Conservation (phyloP, 2,888 invertebrate genomes). For the Laspeyria flexula region DNA sequence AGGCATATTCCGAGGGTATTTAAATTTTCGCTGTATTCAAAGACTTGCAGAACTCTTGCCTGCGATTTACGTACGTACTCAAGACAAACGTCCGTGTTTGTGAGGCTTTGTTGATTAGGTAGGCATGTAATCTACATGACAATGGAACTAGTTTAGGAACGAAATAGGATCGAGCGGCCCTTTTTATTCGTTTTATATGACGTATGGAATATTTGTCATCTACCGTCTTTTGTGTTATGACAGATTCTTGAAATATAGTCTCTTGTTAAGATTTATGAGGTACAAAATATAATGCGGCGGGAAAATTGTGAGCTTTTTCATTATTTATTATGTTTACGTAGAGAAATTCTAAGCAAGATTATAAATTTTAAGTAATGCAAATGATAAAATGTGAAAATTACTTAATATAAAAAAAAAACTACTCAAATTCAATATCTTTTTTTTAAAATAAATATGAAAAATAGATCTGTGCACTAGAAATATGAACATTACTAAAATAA, state of each 20-base stretch:
- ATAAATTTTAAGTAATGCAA: no score
- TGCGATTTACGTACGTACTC: constrained; percentile 8
- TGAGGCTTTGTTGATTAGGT: constrained; percentile 28
- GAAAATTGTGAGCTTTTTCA: constrained; percentile 9
- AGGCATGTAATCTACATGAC: constrained; percentile 43
- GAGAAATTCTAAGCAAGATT: no score
- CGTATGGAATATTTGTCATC: constrained; percentile 6
- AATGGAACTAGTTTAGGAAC: constrained; percentile 46
- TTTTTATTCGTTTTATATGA: constrained; percentile 28
- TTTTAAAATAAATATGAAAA: no score
- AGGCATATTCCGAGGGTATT: background rate
- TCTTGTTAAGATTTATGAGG: constrained; percentile 20
- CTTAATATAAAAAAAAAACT: no score
- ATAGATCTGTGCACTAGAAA: no score
- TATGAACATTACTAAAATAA: no score
- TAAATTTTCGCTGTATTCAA: constrained; percentile 2
- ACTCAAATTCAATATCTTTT: no score
- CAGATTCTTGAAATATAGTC: constrained; percentile 19
- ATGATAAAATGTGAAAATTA: no score
- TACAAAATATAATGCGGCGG: constrained; percentile 8
- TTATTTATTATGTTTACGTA: no score
- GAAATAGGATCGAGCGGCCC: constrained; percentile 22
- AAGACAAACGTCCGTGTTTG: constrained; percentile 21
- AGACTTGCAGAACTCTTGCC: constrained; percentile 5
- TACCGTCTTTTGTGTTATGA: constrained; percentile 19